Conservation (phyloP, 2,113 vertebrate genomes). For the Dinomys branickii region DNA sequence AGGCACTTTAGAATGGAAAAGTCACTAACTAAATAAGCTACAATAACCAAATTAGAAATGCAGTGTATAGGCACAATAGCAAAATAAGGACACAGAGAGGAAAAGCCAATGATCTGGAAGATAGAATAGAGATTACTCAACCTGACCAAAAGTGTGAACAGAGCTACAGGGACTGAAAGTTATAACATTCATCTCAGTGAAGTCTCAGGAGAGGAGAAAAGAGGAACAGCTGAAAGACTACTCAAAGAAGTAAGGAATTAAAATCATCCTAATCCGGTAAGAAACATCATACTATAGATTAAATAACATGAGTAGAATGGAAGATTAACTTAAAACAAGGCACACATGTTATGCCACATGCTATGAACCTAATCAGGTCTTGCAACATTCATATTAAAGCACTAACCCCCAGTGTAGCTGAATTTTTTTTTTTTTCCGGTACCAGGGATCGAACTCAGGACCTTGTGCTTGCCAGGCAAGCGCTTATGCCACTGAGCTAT, state of each 20-base stretch:
- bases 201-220: conserved; percentile 25
- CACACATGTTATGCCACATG: neutral
- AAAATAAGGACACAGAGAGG: neutral
- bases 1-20: neutral
- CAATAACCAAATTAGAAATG: conserved; percentile 11
- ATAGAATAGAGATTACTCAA: neutral
- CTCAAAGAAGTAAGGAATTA: conserved; percentile 12
- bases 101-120: neutral
- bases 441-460: no score
- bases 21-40: neutral
- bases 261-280: neutral
- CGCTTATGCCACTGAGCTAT: no score
- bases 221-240: neutral
- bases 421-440: no score
- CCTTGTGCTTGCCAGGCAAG: no score
- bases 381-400: neutral
- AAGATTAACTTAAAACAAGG: neutral
- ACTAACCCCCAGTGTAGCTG: neutral
- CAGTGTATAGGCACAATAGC: neutral
- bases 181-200: neutral
- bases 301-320: neutral
- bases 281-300: neutral
- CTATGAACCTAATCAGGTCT: neutral
- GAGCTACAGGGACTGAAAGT: neutral
- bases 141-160: neutral